Conservation (phyloP, 1,140 invertebrate species). For the Dendrolimus kikuchii region DNA sequence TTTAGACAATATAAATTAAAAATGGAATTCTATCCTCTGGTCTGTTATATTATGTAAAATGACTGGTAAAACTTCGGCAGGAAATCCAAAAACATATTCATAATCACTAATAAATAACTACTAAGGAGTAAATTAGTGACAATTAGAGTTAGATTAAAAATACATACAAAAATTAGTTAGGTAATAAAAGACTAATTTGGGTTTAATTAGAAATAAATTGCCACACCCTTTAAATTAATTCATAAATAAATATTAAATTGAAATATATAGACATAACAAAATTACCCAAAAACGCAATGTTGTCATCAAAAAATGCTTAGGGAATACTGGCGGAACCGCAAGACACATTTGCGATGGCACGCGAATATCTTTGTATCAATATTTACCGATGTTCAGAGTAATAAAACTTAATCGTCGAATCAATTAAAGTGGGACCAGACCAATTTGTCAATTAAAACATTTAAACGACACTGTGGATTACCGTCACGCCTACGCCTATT, state of each 20-base stretch:
- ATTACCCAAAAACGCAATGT: slow-evolving; percentile 10
- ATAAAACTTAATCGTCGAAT: slow-evolving; percentile 27
- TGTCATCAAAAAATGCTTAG: slow-evolving; percentile 59
- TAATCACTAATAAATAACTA: too few species aligned
- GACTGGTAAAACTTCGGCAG: too few species aligned
- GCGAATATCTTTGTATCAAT: slow-evolving; percentile 29
- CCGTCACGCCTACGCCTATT: background rate
- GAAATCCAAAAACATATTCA: too few species aligned
- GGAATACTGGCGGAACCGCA: slow-evolving; percentile 40
- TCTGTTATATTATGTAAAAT: too few species aligned
- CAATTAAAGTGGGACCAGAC: slow-evolving; percentile 20
- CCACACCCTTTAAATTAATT: background rate
- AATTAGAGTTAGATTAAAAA: too few species aligned
- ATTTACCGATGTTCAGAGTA: slow-evolving; percentile 27
- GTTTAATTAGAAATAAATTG: too few species aligned
- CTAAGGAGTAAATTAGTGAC: too few species aligned
- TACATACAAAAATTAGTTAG: too few species aligned
- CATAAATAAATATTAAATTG: background rate
- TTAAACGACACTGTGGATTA: too few species aligned
- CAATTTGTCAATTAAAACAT: slow-evolving; percentile 19
- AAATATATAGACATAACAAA: slow-evolving; percentile 5
- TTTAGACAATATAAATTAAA: too few species aligned
- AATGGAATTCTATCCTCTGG: too few species aligned
- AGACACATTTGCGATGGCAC: slow-evolving; percentile 21
- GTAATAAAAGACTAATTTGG: too few species aligned